Evolutionary conservation across 1,140 invertebrate species (phyloP).

Genomic region (Mamestra configurata): DNA sequence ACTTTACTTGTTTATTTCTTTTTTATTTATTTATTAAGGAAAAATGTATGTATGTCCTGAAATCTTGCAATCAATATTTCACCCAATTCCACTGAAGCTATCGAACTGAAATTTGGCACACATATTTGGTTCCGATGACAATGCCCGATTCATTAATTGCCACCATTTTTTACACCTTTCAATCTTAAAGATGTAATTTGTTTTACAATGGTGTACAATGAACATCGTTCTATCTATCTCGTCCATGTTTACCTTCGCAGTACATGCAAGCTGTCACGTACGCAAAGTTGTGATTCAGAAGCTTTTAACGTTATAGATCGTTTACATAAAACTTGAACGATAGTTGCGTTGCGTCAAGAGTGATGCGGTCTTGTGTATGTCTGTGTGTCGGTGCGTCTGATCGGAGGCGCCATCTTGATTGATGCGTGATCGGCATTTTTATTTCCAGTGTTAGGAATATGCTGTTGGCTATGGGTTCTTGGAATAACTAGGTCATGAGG

Average conservation of each 20-base stretch:
- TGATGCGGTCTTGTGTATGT: not conserved
- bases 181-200: too few species aligned
- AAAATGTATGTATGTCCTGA: too few species aligned
- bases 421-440: slow-evolving; percentile 37
- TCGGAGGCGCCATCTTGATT: slow-evolving; percentile 8
- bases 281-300: not conserved
- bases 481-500: not conserved
- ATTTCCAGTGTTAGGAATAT: not conserved
- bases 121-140: too few species aligned
- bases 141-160: too few species aligned
- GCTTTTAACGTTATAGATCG: not conserved
- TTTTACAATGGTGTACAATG: too few species aligned
- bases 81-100: too few species aligned
- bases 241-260: not conserved
- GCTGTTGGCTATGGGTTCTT: not conserved
- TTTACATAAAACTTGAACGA: not conserved
- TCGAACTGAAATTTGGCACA: too few species aligned
- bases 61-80: too few species aligned
- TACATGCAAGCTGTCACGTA: slow-evolving; percentile 20
- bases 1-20: too few species aligned
- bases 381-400: not conserved
- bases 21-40: too few species aligned
- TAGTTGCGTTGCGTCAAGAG: not conserved
- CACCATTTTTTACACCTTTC: too few species aligned
- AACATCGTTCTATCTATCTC: too few species aligned